phyloP scores from a whole-genome alignment of 2,888 invertebrate species.

The Litoditis marina region DNA sequence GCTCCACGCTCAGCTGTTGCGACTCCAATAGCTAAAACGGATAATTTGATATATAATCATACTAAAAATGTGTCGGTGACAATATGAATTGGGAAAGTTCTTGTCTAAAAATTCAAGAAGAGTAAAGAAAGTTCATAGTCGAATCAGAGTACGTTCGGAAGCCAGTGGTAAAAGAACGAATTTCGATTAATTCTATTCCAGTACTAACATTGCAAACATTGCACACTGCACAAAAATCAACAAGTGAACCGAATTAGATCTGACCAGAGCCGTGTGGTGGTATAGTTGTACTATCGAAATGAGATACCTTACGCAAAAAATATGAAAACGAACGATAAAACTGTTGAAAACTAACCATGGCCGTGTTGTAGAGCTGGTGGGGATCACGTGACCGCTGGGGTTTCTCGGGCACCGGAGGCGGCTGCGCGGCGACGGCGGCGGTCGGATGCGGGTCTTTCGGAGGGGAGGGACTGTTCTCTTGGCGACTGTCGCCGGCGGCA shows the following conservation, averaged over 20 bases:
- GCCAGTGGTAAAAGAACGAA: no score
- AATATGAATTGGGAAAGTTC: neutral
- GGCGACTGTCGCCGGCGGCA: neutral
- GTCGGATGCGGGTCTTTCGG: constrained; percentile 43
- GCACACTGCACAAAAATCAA: no score
- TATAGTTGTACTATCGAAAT: no score
- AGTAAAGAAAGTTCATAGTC: no score
- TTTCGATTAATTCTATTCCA: no score
- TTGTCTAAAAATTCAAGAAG: no score
- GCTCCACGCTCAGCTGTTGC: constrained; percentile 13
- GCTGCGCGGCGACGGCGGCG: neutral
- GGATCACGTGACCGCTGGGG: neutral
- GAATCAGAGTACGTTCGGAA: no score
- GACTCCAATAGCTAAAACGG: constrained; percentile 14
- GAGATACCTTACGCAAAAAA: neutral
- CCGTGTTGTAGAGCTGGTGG: constrained; percentile 8
- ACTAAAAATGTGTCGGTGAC: no score
- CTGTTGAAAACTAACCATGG: constrained; percentile 15
- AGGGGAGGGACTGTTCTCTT: constrained; percentile 31
- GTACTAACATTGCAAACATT: no score
- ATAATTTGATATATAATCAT: neutral
- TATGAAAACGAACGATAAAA: neutral
- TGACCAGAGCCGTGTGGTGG: no score
- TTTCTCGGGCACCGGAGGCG: neutral
- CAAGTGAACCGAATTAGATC: no score